Evolutionary conservation across 2,113 vertebrate species (phyloP), one percentile per base, ranked within the genome.

Genomic region (Daubentonia madagascariensis): DNA sequence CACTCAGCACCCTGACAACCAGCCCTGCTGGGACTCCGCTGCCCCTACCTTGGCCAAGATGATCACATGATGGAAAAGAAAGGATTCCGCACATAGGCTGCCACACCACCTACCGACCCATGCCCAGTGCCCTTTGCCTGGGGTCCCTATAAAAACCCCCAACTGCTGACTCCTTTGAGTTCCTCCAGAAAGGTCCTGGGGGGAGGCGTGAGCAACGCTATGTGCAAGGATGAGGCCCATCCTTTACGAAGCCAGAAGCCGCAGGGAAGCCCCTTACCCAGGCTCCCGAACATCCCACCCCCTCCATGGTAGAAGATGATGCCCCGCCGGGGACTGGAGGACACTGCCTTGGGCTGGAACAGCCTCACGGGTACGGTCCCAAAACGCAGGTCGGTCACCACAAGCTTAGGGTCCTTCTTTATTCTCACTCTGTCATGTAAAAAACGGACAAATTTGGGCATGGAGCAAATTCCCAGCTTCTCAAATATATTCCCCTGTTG

Each of bases 281-380:
- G 98, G 91, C 98, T 98, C 22, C 99, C 99, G 20, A 98, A 45
- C 4, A 98, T 91, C 96, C 98, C 98, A 13, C 98, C 99, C 8
- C 99, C 99, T 94, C 99, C 99, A 0, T 99, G 99, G 98, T 99
- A 99, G 95, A 98, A 99, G 0, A 99, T 72, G 25, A 99, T 96
- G 54, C 98, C 99, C 98, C 97, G 98, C 89, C 98, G 98, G 95
- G 96, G 97, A 32, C 97, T 93, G 0, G 89, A 59, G 18, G 98
- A 94, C 30, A 88, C 68, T 3, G 81, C 2, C 50, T 98, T 99
- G 30, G 99, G 98, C 96, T 99, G 98, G 59, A 99, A 99, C 76
- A 99, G 98, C 94, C 99, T 98, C 97, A 99, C 59, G 0, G 98
- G 98, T 61, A 99, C 98, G 2, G 97, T 98, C 12, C 98, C 98